These are phyloP conservation scores for Antitype chi DNA, from an alignment of 2,888 invertebrate species.

Conservation along the genomic window DNA sequence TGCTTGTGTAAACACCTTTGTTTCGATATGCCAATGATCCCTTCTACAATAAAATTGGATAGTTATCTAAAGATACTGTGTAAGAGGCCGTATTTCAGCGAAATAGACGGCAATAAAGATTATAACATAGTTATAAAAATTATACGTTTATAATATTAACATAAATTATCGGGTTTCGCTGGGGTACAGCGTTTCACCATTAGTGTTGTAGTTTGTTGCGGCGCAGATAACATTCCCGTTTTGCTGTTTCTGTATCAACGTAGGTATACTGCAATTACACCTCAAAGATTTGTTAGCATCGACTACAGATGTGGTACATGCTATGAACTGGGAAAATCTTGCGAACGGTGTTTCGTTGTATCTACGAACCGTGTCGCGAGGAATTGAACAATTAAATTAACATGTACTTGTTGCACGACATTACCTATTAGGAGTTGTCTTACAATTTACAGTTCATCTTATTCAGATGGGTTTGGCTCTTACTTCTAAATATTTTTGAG, in stretches of 20 bases:
- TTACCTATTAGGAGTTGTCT: neutral
- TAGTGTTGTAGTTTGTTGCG: conserved; percentile 83
- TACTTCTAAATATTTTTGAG: neutral
- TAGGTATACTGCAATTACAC: conserved; percentile 84
- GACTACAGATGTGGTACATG: conserved; percentile 70
- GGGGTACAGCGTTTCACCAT: conserved; percentile 82
- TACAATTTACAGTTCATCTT: neutral
- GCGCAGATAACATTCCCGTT: conserved; percentile 82
- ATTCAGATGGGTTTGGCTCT: neutral
- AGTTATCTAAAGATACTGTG: conserved; percentile 39
- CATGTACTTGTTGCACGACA: conserved; percentile 6
- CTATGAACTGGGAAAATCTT: conserved; percentile 59
- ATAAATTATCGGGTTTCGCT: conserved; percentile 75
- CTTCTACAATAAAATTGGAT: conserved; percentile 25
- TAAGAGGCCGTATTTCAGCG: conserved; percentile 39
- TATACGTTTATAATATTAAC: conserved; percentile 74
- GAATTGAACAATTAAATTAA: conserved; percentile 18
- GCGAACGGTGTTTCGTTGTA: conserved; percentile 6
- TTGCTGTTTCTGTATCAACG: conserved; percentile 73
- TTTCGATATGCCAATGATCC: conserved; percentile 32
- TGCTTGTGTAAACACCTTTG: conserved; percentile 42
- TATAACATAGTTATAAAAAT: conserved; percentile 57
- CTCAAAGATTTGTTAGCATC: conserved; percentile 83
- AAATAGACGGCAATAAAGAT: conserved; percentile 53
- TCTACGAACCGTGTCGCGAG: conserved; percentile 10